Conservation (phyloP, 2,797 vertebrate species). For the Zenarchopterus dispar region DNA sequence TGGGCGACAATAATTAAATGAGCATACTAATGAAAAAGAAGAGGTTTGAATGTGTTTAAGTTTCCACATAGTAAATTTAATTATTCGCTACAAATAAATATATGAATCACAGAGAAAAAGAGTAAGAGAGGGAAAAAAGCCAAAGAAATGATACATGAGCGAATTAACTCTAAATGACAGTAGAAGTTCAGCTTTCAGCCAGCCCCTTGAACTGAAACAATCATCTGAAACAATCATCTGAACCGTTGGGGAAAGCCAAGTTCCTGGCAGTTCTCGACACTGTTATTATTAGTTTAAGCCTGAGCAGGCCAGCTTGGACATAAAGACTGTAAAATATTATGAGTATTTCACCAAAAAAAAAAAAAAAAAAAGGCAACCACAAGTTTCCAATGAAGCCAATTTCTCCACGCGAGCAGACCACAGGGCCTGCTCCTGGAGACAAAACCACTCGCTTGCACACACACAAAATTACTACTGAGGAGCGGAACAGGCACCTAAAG, state of each 20-base stretch:
- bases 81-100: slow-evolving; percentile 19
- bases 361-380: slow-evolving; percentile 44
- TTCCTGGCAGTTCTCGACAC: slow-evolving; percentile 53
- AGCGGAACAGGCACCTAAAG: slow-evolving; percentile 44
- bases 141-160: slow-evolving; percentile 28
- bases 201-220: slow-evolving; percentile 41
- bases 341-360: slow-evolving; percentile 37
- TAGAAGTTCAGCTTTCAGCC: slow-evolving; percentile 39
- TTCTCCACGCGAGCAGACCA: slow-evolving; percentile 71
- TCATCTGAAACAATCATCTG: slow-evolving; percentile 46
- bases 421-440: slow-evolving; percentile 60
- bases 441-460: slow-evolving; percentile 24
- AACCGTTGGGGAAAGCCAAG: slow-evolving; percentile 61
- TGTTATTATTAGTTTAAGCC: slow-evolving; percentile 66
- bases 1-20: slow-evolving; percentile 21
- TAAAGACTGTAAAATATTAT: slow-evolving; percentile 52
- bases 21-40: slow-evolving; percentile 21
- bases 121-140: neutral
- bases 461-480: slow-evolving; percentile 51
- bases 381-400: slow-evolving; percentile 70
- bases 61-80: slow-evolving; percentile 23
- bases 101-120: slow-evolving; percentile 6
- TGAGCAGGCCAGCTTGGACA: slow-evolving; percentile 31
- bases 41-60: slow-evolving; percentile 9
- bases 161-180: slow-evolving; percentile 55